Base-by-base conservation (phyloP, 1,140 invertebrate species). In the Drosophila tani region DNA sequence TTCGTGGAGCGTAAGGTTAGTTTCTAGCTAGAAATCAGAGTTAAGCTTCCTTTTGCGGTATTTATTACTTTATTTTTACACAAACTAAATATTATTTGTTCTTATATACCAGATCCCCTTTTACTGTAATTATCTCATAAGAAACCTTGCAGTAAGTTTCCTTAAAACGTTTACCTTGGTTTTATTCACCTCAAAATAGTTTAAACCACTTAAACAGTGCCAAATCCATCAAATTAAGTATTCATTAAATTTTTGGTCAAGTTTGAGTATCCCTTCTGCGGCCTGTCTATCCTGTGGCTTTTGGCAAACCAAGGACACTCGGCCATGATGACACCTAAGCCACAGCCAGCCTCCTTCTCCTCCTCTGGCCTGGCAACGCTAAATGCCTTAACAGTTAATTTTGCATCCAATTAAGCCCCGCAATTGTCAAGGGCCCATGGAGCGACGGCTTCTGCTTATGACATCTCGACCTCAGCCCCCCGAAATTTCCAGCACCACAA, bases 371-470 rank as follows among this genome's bases (percentile, higher is more conserved):
- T 12, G 19, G 45, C 9, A 57, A 29, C 62, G 41, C 43, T 69
- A 77, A 60, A 45, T 76, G 49, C 56, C 38, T 79, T 73, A 80
- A 79, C 84, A 77, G 80, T 83, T 88, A 88, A 86, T 88, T 88
- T 86, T 71, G 67, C 66, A 83, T 83, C 86, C 83, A 87, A 86
- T 86, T 86, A 83, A 63, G 70, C 57, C 15, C 47, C 19, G 50
- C 71, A 74, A 56, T 75, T 47, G 55, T 50, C 38, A 38, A 49
- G 51, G 66, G 45, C 58, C 32, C 21, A 40, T 19, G 17, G 27
- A 49, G 50, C 51, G 27, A 12, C 11, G 21, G 55, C n/a, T 19
- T 43, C 65, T 70, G 69, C 35, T 73, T 58, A 73, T 43, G 66
- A 66, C 56, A 69, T 59, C 24, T 80, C 40, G 32, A n/a, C 32